Conservation (phyloP, 1,140 invertebrate genomes). For the Pogonognathellus flavescens region DNA sequence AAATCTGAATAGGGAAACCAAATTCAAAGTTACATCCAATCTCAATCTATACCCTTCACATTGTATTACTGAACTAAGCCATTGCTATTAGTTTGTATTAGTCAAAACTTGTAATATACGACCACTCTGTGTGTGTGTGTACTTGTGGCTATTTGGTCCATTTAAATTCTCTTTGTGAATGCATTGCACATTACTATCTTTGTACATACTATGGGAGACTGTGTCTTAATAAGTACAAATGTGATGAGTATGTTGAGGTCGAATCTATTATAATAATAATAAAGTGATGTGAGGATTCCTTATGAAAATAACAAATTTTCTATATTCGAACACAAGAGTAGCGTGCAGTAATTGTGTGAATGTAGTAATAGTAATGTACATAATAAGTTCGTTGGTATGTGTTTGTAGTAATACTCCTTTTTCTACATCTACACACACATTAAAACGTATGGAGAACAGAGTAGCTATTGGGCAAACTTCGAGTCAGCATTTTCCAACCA, state of each 20-base stretch:
- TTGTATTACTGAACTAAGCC: constrained; percentile 17
- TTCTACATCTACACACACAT: too few species aligned
- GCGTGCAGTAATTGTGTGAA: too few species aligned
- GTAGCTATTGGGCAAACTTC: neutral
- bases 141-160: neutral
- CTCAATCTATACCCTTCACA: constrained; percentile 53
- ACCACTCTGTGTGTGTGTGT: neutral
- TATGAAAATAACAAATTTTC: constrained; percentile 57
- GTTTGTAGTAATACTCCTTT: too few species aligned
- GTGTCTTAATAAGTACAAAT: constrained; percentile 40
- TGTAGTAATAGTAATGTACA: too few species aligned
- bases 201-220: neutral
- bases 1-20: constrained; percentile 50
- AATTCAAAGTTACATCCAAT: constrained; percentile 58
- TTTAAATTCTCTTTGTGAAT: constrained; percentile 10
- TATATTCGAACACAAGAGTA: neutral
- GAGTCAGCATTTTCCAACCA: neutral
- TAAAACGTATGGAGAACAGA: neutral
- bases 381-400: too few species aligned
- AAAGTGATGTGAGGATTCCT: constrained; percentile 41
- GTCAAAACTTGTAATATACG: neutral
- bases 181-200: neutral
- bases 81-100: constrained; percentile 25
- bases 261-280: constrained; percentile 50
- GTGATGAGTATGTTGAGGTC: constrained; percentile 50